Evolutionary conservation across 1,140 invertebrate species (phyloP), one percentile per base, ranked within the genome.

Genomic region (Lordiphosa collinella): DNA sequence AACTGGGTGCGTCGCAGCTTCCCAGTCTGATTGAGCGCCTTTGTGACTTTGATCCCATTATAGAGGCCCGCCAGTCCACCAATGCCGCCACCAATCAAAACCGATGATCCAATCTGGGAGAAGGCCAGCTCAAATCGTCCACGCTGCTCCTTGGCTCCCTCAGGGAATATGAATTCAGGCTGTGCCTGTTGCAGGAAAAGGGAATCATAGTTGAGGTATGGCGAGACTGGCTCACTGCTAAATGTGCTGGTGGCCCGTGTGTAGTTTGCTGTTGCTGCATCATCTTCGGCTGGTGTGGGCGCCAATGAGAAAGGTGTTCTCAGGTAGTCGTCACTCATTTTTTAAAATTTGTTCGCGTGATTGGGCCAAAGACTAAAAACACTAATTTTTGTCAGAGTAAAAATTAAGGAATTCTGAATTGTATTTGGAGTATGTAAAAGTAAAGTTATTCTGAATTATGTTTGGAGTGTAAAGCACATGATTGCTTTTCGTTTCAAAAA

Each of bases 1-100:
- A 98, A 96, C 95, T 98, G 97, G 89, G 97, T 98, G 90, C 96
- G 91, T 86, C 95, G 92, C 36, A 98, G 91, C 91, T 96, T 96
- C 66, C 96, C 96, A 34, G 92, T 94, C 90, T 97, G 94, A 73
- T 96, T 94, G 48, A 94, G 94, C 35, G 95, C 90, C 43, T 93
- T 93, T 5, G 96, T 97, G 37, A 94, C 94, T 90, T 93, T 93
- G 1, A 97, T 88, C 41, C 96, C 97, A 90, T 93, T 95, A 76
- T 97, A 97, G 32, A 98, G 91, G 32, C 97, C 97, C 65, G 92
- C 92, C 34, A 93, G 90, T 11, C 96, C 96, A n/a, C 97, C 97
- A 53, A 97, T 90, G 50, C 92, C 92, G 68, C 94, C 96, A 53
- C 96, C 97, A 67, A 92, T 86, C 92, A 97, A 94, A 70, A 94